A percentile compares a stretch with the other conserved stretches of the same genome.
Conservation (phyloP, 2,113 vertebrate species). For the Acrocephalus kingi region DNA sequence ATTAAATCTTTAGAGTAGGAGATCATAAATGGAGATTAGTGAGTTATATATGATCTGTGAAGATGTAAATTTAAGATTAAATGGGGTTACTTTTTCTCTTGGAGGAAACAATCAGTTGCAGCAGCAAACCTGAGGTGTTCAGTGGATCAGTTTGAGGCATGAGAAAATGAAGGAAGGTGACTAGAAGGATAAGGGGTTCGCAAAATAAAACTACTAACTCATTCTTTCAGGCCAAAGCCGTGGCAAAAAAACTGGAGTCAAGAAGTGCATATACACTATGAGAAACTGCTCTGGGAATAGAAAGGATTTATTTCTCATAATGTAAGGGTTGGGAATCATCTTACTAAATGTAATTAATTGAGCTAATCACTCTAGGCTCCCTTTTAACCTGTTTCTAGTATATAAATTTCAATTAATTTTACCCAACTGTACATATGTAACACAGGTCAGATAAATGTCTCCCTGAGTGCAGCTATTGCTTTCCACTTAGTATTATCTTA, state of each 20-base stretch:
- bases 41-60: neutral
- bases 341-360: conserved; percentile 31
- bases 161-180: neutral
- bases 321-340: neutral
- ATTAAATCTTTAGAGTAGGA: neutral
- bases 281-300: neutral
- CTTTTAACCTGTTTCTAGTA: conserved; percentile 16
- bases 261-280: neutral
- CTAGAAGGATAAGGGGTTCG: neutral
- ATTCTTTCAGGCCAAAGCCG: neutral
- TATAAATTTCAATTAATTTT: conserved; percentile 10
- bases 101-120: neutral
- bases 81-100: neutral
- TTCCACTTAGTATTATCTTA: neutral
- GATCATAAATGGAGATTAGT: neutral
- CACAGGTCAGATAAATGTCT: neutral
- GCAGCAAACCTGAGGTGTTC: neutral
- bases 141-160: neutral
- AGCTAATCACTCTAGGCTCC: neutral
- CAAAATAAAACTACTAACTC: neutral
- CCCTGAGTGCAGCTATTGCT: neutral
- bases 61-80: neutral
- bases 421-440: neutral
- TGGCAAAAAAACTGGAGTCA: neutral
- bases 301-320: neutral